Evolutionary conservation across 2,888 invertebrate species (phyloP).

Genomic region (Ochropleura plecta): DNA sequence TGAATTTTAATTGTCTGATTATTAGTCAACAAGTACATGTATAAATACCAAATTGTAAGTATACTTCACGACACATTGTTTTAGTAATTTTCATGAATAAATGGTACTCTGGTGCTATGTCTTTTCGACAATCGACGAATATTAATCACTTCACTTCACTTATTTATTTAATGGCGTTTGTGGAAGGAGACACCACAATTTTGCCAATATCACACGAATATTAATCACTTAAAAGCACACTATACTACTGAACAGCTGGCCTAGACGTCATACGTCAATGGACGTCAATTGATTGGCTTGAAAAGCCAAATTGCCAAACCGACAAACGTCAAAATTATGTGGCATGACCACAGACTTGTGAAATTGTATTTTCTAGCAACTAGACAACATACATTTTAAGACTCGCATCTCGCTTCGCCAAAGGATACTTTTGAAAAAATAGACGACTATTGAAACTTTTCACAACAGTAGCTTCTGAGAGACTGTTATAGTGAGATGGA

Average conservation of each 20-base stretch:
- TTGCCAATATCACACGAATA: too few species aligned
- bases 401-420: too few species aligned
- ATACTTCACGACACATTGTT: constrained; percentile 1
- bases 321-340: constrained; percentile 26
- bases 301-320: background rate
- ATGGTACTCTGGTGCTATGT: background rate
- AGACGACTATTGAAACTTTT: too few species aligned
- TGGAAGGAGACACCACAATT: too few species aligned
- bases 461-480: too few species aligned
- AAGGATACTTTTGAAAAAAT: too few species aligned
- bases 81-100: background rate
- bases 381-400: background rate
- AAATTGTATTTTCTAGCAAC: background rate
- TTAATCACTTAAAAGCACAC: too few species aligned
- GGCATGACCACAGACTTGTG: constrained; percentile 6
- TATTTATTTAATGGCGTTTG: too few species aligned
- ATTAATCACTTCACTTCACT: too few species aligned
- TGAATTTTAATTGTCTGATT: background rate
- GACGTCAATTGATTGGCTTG: background rate
- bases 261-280: too few species aligned
- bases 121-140: background rate
- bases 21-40: constrained; percentile 13
- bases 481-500: too few species aligned
- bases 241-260: constrained; percentile 20
- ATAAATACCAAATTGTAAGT: background rate